These are phyloP conservation scores for Luscinia megarhynchos DNA, from an alignment of 2,797 vertebrate species.

Conservation along the genomic window DNA sequence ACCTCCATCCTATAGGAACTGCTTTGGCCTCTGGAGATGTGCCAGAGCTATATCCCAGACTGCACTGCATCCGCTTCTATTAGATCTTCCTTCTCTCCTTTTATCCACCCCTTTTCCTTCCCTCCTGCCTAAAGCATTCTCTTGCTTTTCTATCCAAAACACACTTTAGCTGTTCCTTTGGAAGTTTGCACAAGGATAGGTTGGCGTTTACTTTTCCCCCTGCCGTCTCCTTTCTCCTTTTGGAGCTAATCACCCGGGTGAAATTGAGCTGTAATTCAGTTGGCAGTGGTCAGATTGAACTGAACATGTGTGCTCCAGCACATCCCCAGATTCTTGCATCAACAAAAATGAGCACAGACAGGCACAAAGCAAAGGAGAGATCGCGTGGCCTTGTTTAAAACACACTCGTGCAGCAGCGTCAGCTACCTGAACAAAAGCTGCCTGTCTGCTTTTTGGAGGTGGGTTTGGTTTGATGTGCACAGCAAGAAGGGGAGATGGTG, in stretches of 20 bases:
- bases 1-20: conserved; percentile 32
- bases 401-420: background rate
- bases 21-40: background rate
- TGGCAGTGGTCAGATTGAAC: conserved; percentile 51
- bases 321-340: background rate
- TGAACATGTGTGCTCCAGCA: background rate
- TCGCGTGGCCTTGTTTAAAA: conserved; percentile 18
- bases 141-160: background rate
- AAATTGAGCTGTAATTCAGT: conserved; percentile 62
- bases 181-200: conserved; percentile 29
- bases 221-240: background rate
- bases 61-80: background rate
- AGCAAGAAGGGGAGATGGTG: background rate
- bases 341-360: conserved; percentile 44
- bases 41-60: conserved; percentile 29
- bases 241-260: conserved; percentile 37
- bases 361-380: background rate
- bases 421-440: background rate
- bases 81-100: conserved; percentile 35
- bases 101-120: background rate
- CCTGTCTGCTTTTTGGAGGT: background rate
- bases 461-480: conserved; percentile 1
- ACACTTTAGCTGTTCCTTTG: background rate
- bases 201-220: background rate
- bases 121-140: conserved; percentile 27